These are phyloP conservation scores for Sarcophaga bullata DNA, from an alignment of 1,140 invertebrate species.

Conservation along the genomic window DNA sequence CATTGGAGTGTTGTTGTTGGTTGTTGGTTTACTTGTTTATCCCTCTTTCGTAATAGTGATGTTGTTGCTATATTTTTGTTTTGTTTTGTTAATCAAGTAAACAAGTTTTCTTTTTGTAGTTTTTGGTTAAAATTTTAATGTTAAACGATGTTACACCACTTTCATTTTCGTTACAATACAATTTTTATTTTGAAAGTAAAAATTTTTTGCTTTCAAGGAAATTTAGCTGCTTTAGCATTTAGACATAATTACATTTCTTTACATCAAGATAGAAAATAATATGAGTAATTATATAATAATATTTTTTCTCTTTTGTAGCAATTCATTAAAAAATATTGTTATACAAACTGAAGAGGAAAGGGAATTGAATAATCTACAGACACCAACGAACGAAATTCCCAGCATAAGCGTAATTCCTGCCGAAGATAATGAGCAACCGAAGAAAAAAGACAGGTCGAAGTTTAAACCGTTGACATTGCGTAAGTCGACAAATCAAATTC, in stretches of 20 bases:
- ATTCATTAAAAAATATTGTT: background rate
- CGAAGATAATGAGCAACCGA: conserved; percentile 33
- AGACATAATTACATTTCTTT: background rate
- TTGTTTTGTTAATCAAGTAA: too few relatives aligned
- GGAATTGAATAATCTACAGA: background rate
- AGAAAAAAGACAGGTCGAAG: conserved; percentile 36
- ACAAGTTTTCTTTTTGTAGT: too few relatives aligned
- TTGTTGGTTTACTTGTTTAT: too few relatives aligned
- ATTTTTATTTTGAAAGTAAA: too few relatives aligned
- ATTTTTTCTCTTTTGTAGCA: background rate
- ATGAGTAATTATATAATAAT: background rate
- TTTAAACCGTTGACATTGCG: conserved; percentile 36
- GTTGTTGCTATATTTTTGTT: too few relatives aligned
- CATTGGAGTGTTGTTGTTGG: too few relatives aligned
- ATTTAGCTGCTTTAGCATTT: too few relatives aligned
- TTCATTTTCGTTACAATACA: too few relatives aligned
- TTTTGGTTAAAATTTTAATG: too few relatives aligned
- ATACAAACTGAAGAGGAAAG: background rate
- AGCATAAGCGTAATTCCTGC: conserved; percentile 42
- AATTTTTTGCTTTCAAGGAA: too few relatives aligned
- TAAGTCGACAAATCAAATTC: background rate
- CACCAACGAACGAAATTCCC: conserved; percentile 41
- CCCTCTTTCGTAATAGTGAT: too few relatives aligned
- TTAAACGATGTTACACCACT: too few relatives aligned
- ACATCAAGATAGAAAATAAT: background rate